Percentiles rank a stretch among this genome's conserved stretches.
These are phyloP conservation scores for Trisateles emortualis DNA, from an alignment of 2,888 invertebrate species.

Conservation along the genomic window DNA sequence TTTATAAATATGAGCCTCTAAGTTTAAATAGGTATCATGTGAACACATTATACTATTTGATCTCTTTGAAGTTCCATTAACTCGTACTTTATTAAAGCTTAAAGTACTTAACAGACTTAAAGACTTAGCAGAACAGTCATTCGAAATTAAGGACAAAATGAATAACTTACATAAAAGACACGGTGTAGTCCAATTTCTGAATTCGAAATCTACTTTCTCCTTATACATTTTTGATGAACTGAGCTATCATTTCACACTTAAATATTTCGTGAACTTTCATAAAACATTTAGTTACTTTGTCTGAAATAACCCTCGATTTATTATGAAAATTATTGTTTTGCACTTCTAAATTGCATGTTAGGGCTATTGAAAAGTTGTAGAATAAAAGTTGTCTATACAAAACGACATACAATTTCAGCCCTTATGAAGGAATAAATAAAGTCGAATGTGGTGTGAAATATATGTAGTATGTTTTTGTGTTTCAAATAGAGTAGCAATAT, in stretches of 20 bases:
- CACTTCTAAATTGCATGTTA: slow-evolving; percentile 30
- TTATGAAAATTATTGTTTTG: slow-evolving; percentile 42
- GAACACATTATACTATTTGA: too few species aligned
- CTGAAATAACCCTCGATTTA: slow-evolving; percentile 22
- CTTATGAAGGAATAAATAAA: neutral
- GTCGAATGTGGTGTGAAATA: neutral
- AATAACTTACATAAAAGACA: slow-evolving; percentile 11
- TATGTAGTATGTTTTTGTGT: slow-evolving; percentile 1
- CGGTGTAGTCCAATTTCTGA: neutral
- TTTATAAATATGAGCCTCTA: too few species aligned
- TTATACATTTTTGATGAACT: slow-evolving; percentile 15
- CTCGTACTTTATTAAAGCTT: too few species aligned
- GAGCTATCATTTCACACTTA: slow-evolving; percentile 4
- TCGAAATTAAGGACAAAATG: neutral
- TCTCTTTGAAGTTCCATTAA: too few species aligned
- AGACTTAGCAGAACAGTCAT: neutral
- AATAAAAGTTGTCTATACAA: slow-evolving; percentile 6
- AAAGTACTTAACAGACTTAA: neutral
- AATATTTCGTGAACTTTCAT: slow-evolving; percentile 12
- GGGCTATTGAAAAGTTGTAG: slow-evolving; percentile 21
- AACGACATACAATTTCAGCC: neutral
- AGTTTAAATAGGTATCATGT: too few species aligned
- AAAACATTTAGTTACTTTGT: slow-evolving; percentile 22
- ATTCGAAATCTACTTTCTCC: neutral
- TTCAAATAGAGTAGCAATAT: slow-evolving; percentile 8